Conservation (phyloP, 2,888 invertebrate species). For the Plemyria rubiginata region DNA sequence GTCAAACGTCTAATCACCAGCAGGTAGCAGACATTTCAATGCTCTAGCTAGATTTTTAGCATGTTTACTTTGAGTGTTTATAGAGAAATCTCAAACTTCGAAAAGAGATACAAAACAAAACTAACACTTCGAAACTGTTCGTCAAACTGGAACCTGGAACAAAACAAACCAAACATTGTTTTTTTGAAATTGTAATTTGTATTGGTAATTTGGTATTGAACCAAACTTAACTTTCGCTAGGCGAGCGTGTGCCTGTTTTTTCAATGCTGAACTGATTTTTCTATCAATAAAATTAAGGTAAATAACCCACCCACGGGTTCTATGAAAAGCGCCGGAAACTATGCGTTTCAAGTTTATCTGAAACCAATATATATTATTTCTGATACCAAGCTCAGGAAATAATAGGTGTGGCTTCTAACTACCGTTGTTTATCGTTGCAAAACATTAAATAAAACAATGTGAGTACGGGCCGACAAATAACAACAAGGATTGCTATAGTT, state of each 20-base stretch:
- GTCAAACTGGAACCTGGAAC: background rate
- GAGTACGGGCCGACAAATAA: background rate
- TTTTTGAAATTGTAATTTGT: too few species aligned
- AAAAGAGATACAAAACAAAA: background rate
- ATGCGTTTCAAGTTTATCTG: background rate
- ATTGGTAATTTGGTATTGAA: too few species aligned
- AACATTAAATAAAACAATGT: background rate
- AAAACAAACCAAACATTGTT: background rate
- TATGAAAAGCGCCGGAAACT: background rate
- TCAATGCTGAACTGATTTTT: background rate
- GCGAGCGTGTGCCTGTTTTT: background rate
- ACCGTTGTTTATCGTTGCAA: slow-evolving; percentile 1
- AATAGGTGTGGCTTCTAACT: slow-evolving; percentile 39
- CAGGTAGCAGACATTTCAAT: too few species aligned
- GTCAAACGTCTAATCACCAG: too few species aligned
- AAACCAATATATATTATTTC: background rate
- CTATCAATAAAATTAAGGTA: slow-evolving; percentile 20
- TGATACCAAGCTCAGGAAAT: background rate
- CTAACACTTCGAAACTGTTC: too few species aligned
- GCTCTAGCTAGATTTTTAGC: too few species aligned
- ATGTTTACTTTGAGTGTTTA: too few species aligned
- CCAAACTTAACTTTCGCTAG: background rate
- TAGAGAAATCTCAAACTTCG: background rate
- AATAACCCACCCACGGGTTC: background rate
- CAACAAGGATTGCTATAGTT: too few species aligned